A percentile compares a stretch with the other conserved stretches of the same genome.
Conservation (phyloP, 2,888 invertebrate species). For the Nephrotoma guestfalica region DNA sequence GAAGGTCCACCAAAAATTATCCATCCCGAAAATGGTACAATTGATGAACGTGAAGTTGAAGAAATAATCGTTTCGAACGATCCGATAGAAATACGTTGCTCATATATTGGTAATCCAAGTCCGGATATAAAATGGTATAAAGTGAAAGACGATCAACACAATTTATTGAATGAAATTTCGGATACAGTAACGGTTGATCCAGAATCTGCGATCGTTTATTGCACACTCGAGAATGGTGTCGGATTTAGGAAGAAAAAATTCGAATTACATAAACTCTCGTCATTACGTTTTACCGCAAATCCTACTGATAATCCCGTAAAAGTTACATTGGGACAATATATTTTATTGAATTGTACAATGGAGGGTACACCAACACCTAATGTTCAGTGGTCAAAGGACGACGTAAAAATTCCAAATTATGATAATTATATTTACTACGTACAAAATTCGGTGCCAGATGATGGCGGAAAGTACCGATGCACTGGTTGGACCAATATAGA, state of each 20-base stretch:
- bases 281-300: neutral
- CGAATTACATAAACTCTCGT: neutral
- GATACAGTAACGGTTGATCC: neutral
- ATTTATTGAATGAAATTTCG: neutral
- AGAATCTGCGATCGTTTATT: neutral
- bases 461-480: neutral
- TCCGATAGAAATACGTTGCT: neutral
- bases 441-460: neutral
- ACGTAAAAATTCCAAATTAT: neutral
- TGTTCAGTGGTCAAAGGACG: neutral
- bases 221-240: neutral
- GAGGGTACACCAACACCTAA: neutral
- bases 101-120: neutral
- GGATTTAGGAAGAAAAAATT: neutral
- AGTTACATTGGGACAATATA: neutral
- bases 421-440: neutral
- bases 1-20: neutral
- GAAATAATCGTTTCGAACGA: neutral
- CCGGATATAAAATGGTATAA: neutral
- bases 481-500: neutral
- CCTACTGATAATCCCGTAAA: neutral
- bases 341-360: neutral
- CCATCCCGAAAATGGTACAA: neutral
- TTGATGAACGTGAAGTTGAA: neutral
- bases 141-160: neutral